Evolutionary conservation across 53 echinoderm and acorn worm genomes (phyloP), one percentile per base, ranked within the genome.

Genomic region (Actinopyga echinites): DNA sequence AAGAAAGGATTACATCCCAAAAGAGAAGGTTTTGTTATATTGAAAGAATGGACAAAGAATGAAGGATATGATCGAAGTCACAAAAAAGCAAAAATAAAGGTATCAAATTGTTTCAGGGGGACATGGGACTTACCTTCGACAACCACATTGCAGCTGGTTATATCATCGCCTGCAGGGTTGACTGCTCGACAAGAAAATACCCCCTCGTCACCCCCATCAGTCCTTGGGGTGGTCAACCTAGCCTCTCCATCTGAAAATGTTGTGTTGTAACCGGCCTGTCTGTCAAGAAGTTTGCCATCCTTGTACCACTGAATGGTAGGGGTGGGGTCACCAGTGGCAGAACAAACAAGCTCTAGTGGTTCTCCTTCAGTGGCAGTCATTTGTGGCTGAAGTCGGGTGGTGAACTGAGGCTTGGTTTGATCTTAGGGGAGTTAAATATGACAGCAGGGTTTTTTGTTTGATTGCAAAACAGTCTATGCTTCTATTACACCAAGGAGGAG

Each of bases 131-230:
- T 38, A 80, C 81, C 81, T 80, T 59, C 81, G 1, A 80, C 81
- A n/a, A 62, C 28, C 1, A 80, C 26, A 30, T 80, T 59, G 34
- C 81, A 80, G 63, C 81, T 80, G 0, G 81, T 80, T 35, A 59
- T 80, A 61, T 62, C 94, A 63, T 66, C 84, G 7, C 99, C 99
- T 2, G 91, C 92, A 37, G 92, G 88, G 54, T 99, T 99, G 57
- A 86, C 85, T 8, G 99, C 99, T 12, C 87, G 86, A 59, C 94
- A 95, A 35, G 92, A 95, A 79, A 87, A 95, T 35, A 92, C 90
- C 28, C 99, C 94, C 79, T 91, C 90, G 59, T 94, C 94, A 43
- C 92, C 91, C 5, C 82, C 84, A 24, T 85, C 64, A 0, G 92
- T 92, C 66, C 95, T 92, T 67, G 86, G 85, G 37, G 94, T 87